phyloP scores from a whole-genome alignment of 2,797 vertebrate genomes.

The Poecilia wingei region DNA sequence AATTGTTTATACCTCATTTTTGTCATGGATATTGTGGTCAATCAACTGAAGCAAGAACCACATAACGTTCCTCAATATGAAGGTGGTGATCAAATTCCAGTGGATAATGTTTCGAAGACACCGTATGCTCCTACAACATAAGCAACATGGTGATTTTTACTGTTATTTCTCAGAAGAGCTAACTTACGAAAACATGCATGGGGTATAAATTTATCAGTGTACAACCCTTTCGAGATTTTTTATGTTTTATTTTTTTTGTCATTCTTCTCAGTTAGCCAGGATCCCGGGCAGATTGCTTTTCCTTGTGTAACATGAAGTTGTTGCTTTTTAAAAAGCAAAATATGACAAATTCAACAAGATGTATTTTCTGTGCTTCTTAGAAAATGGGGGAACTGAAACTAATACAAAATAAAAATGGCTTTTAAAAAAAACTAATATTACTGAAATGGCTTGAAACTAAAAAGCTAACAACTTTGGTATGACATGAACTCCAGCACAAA shows the following conservation, averaged over 20 bases:
- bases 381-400: neutral
- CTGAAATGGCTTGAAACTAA: no score
- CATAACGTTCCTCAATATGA: slow-evolving; percentile 93
- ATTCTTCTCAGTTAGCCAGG: neutral
- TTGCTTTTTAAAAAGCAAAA: neutral
- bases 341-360: neutral
- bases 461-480: no score
- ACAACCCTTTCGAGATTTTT: neutral
- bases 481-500: no score
- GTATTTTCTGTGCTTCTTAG: neutral
- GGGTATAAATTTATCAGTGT: neutral
- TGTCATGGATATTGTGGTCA: slow-evolving; percentile 94
- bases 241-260: neutral
- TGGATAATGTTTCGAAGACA: slow-evolving; percentile 98
- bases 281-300: neutral
- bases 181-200: neutral
- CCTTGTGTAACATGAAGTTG: neutral
- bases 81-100: slow-evolving; percentile 97
- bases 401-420: neutral
- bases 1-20: slow-evolving; percentile 88
- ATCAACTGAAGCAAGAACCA: slow-evolving; percentile 98
- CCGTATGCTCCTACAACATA: slow-evolving; percentile 88
- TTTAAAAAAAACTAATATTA: neutral
- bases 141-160: neutral
- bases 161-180: neutral